These are phyloP conservation scores for Lepidurus packardi DNA, from an alignment of 1,140 invertebrate species.

Conservation along the genomic window DNA sequence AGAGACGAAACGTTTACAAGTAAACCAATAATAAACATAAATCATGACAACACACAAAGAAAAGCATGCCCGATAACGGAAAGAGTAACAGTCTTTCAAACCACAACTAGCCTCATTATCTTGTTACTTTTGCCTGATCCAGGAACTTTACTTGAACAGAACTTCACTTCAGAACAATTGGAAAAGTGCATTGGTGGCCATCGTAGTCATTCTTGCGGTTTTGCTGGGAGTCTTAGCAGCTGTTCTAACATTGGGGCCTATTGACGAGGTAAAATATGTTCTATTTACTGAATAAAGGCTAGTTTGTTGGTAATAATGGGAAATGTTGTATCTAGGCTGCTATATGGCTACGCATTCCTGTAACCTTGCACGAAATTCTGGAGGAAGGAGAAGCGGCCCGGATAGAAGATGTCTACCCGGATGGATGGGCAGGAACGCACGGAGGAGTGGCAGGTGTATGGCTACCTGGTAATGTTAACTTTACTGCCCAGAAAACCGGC, in stretches of 20 bases:
- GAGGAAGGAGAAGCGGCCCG: slow-evolving; percentile 23
- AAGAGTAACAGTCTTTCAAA: background rate
- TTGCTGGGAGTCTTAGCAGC: slow-evolving; percentile 23
- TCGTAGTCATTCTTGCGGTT: slow-evolving; percentile 24
- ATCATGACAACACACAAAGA: too few relatives aligned
- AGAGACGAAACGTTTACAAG: slow-evolving; percentile 59
- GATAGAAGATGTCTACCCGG: background rate
- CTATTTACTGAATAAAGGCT: background rate
- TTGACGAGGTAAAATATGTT: slow-evolving; percentile 23
- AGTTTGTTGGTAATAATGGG: background rate
- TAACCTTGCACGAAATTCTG: slow-evolving; percentile 20
- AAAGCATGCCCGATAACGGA: too few relatives aligned
- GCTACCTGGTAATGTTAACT: background rate
- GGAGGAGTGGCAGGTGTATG: background rate
- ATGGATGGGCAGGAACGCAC: background rate
- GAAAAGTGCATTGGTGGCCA: slow-evolving; percentile 22
- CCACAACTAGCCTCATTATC: background rate
- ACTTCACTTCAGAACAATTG: slow-evolving; percentile 25
- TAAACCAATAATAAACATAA: background rate
- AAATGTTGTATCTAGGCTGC: background rate
- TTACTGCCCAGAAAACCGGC: background rate
- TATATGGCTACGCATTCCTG: slow-evolving; percentile 28
- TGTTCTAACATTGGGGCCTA: slow-evolving; percentile 7
- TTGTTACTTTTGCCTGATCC: background rate
- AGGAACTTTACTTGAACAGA: slow-evolving; percentile 25